Conservation (phyloP, 2,888 invertebrate genomes). For the Didymodactylos carnosus region DNA sequence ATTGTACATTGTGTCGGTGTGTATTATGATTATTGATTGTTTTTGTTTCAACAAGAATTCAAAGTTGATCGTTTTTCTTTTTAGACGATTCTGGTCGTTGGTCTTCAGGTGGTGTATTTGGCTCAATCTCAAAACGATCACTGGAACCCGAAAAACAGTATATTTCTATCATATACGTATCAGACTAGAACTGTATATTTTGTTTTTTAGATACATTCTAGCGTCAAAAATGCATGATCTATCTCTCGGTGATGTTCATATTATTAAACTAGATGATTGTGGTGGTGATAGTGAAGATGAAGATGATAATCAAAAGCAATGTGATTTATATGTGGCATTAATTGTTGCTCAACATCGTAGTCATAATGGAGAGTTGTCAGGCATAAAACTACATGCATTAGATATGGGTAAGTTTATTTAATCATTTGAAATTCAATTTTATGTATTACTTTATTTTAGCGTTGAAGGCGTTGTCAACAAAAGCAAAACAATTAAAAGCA, state of each 20-base stretch:
- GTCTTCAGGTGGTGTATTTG: constrained; percentile 34
- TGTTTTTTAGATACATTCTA: background rate
- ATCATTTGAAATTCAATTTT: background rate
- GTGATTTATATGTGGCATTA: constrained; percentile 23
- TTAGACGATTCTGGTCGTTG: constrained; percentile 33
- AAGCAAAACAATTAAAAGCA: constrained; percentile 21
- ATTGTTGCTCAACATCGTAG: constrained; percentile 29
- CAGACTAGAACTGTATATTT: background rate
- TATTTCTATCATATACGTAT: constrained; percentile 22
- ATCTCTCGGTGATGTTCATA: constrained; percentile 30
- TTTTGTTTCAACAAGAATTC: background rate
- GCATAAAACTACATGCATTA: constrained; percentile 26
- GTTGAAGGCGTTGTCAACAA: background rate
- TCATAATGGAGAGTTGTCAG: constrained; percentile 23
- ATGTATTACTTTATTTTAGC: too few species aligned
- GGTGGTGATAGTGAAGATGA: too few species aligned
- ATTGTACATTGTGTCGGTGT: constrained; percentile 34
- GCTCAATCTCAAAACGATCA: constrained; percentile 26
- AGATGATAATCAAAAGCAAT: background rate
- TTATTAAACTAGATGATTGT: constrained; percentile 24
- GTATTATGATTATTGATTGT: background rate
- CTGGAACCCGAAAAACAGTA: constrained; percentile 25
- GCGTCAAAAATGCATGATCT: constrained; percentile 22
- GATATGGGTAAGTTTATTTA: constrained; percentile 17
- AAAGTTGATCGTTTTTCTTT: constrained; percentile 7